Percentiles rank a stretch among this genome's conserved stretches.
These are phyloP conservation scores for Tridacna crocea DNA, from an alignment of 2,888 invertebrate species.

Conservation along the genomic window DNA sequence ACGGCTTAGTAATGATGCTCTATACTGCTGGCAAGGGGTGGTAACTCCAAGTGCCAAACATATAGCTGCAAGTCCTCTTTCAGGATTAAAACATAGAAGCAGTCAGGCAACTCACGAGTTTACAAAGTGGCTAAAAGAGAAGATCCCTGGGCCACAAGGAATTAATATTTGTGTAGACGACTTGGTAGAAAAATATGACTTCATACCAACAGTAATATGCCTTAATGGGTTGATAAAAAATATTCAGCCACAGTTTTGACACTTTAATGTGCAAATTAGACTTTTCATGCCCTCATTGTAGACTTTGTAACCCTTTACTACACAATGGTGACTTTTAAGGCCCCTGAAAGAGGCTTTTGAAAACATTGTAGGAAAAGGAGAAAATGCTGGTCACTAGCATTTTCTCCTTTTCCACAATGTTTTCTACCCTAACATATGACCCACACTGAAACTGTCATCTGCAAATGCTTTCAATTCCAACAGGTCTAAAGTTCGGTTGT, in stretches of 20 bases:
- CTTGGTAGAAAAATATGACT: slow-evolving; percentile 87
- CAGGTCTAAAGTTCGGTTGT: too few relatives aligned
- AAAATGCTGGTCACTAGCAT: too few relatives aligned
- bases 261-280: not conserved
- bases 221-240: slow-evolving; percentile 42
- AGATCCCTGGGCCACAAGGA: slow-evolving; percentile 82
- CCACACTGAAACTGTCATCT: too few relatives aligned
- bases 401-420: too few relatives aligned
- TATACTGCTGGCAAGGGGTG: slow-evolving; percentile 92
- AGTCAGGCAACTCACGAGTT: slow-evolving; percentile 79
- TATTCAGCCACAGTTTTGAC: slow-evolving; percentile 25
- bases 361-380: too few relatives aligned
- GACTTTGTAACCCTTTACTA: too few relatives aligned
- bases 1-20: slow-evolving; percentile 85
- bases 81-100: slow-evolving; percentile 84
- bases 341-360: too few relatives aligned
- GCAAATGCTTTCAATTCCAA: too few relatives aligned
- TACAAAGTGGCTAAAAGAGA: slow-evolving; percentile 82
- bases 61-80: slow-evolving; percentile 70
- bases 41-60: slow-evolving; percentile 87
- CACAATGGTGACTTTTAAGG: too few relatives aligned
- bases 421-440: too few relatives aligned
- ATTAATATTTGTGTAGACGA: slow-evolving; percentile 92
- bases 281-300: too few relatives aligned
- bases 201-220: slow-evolving; percentile 66